phyloP scores from a whole-genome alignment of 2,888 invertebrate genomes.

The Eupithecia abbreviata region DNA sequence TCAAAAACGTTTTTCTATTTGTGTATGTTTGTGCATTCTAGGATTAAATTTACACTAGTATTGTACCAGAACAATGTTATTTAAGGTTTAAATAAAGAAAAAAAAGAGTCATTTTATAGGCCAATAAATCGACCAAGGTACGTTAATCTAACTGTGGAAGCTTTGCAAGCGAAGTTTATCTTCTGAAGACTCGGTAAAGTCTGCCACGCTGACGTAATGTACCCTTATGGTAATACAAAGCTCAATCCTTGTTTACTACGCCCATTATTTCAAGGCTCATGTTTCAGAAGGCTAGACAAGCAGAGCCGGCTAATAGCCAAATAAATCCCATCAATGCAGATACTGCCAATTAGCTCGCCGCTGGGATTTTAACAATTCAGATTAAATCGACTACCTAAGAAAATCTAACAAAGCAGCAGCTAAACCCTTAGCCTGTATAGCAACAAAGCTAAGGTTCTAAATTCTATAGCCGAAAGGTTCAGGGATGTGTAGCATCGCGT shows the following conservation, averaged over 20 bases:
- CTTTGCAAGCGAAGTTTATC: slow-evolving; percentile 7
- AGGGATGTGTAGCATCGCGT: slow-evolving; percentile 17
- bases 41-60: no score
- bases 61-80: no score
- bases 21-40: no score
- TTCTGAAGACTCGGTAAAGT: slow-evolving; percentile 13
- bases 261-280: slow-evolving; percentile 38
- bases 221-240: slow-evolving; percentile 16
- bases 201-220: slow-evolving; percentile 12
- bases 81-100: no score
- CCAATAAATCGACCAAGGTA: slow-evolving; percentile 2
- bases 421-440: slow-evolving; percentile 10
- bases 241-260: slow-evolving; percentile 21
- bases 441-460: slow-evolving; percentile 14
- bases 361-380: slow-evolving; percentile 76
- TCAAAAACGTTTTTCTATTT: no score
- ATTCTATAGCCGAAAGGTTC: slow-evolving; percentile 22
- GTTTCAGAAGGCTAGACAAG: slow-evolving; percentile 40
- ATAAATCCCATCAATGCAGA: slow-evolving; percentile 66
- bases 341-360: slow-evolving; percentile 71
- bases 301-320: slow-evolving; percentile 58
- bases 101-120: slow-evolving; percentile 6
- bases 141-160: slow-evolving; percentile 16
- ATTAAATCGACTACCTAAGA: slow-evolving; percentile 66
- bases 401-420: slow-evolving; percentile 48